These are phyloP conservation scores for Drosophila erecta DNA, from an alignment of 1,140 invertebrate genomes.

Conservation along the genomic window DNA sequence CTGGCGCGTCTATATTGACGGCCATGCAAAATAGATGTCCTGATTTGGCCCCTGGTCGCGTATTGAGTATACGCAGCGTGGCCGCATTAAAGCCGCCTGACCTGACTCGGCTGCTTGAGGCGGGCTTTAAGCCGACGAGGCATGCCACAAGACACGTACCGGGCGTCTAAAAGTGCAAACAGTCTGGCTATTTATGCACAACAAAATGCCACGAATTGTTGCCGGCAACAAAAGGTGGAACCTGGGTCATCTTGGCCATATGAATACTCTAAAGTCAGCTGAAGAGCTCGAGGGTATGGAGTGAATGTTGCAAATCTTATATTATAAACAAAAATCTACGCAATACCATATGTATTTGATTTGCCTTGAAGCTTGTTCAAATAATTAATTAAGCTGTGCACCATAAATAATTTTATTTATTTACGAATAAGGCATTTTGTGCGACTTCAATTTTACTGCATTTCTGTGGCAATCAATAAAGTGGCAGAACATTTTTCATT, in stretches of 20 bases:
- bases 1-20: slow-evolving; percentile 62
- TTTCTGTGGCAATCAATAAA: not conserved
- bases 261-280: not conserved
- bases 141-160: slow-evolving; percentile 49
- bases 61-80: slow-evolving; percentile 53
- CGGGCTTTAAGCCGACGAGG: slow-evolving; percentile 41
- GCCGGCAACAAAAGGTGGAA: not conserved
- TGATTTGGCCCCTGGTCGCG: slow-evolving; percentile 23
- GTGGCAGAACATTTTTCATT: slow-evolving; percentile 16
- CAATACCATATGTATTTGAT: too few relatives aligned
- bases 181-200: slow-evolving; percentile 61
- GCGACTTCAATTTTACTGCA: not conserved
- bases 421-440: too few relatives aligned
- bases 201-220: slow-evolving; percentile 46
- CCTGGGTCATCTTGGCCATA: not conserved
- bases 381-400: too few relatives aligned
- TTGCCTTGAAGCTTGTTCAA: too few relatives aligned
- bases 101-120: slow-evolving; percentile 16
- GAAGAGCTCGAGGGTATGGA: too few relatives aligned
- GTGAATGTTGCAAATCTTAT: too few relatives aligned
- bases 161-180: slow-evolving; percentile 46
- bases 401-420: too few relatives aligned
- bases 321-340: too few relatives aligned
- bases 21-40: slow-evolving; percentile 48
- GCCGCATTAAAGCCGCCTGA: slow-evolving; percentile 42